Evolutionary conservation across 2,888 invertebrate genomes (phyloP).

Genomic region (Leucophora obtusa): DNA sequence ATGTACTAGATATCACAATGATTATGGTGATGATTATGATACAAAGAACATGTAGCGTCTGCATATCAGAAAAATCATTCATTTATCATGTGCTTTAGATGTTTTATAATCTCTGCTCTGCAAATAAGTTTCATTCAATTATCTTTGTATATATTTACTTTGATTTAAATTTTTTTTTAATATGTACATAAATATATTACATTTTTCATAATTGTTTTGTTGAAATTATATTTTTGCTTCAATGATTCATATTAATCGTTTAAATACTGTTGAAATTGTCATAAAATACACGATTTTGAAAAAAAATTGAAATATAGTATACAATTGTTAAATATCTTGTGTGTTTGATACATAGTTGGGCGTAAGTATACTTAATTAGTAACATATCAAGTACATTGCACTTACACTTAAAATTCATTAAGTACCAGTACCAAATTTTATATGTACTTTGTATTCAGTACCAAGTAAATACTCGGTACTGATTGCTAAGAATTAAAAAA

Average conservation of each 20-base stretch:
- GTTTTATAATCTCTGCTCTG: conserved; percentile 44
- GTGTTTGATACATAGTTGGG: too few relatives aligned
- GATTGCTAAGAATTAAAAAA: too few relatives aligned
- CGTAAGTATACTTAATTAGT: too few relatives aligned
- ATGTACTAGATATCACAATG: conserved; percentile 40
- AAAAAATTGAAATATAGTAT: not conserved
- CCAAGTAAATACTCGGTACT: too few relatives aligned
- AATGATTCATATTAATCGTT: conserved; percentile 62
- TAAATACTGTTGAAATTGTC: conserved; percentile 45
- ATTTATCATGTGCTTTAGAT: conserved; percentile 61
- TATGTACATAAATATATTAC: conserved; percentile 12
- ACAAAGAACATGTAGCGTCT: conserved; percentile 38
- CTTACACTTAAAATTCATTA: too few relatives aligned
- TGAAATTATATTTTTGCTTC: conserved; percentile 61
- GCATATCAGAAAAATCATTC: conserved; percentile 62
- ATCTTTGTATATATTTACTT: conserved; percentile 43
- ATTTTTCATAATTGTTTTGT: conserved; percentile 60
- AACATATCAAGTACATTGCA: too few relatives aligned
- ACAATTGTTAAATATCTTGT: not conserved
- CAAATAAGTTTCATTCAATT: conserved; percentile 43
- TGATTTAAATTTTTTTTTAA: not conserved
- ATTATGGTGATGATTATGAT: not conserved
- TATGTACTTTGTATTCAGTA: too few relatives aligned
- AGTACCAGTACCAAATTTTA: too few relatives aligned
- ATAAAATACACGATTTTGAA: conserved; percentile 8